Evolutionary conservation across 1,140 invertebrate species (phyloP), one percentile per base, ranked within the genome.

Genomic region (Neodiprion virginianus): DNA sequence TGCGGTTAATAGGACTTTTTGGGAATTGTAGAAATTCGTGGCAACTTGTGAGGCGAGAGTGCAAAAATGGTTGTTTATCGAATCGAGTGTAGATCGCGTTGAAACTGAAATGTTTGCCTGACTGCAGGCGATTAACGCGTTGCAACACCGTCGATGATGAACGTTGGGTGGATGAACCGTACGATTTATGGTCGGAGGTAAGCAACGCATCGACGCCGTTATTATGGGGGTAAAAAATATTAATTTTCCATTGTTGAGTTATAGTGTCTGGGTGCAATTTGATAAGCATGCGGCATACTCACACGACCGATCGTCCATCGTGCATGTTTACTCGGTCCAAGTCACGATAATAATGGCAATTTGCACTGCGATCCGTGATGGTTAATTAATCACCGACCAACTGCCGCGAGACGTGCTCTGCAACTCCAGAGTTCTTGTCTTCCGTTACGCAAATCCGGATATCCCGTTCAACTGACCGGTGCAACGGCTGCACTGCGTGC

Each of bases 201-300:
- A 40, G 28, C 5, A 40, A 40, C 28, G 8, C 0, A 61, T 61
- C 53, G n/a, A 5, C 53, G 53, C 11, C 53, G 53, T 14, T 61
- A 8, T 61, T 61, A 61, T 61, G 3, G n/a, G n/a, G 17, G 17
- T 21, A 14, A 61, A 61, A 61, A 61, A 61, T 14, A n/a, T 61
- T 14, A 61, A 14, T 17, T 61, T 61, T 17, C 53, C 53, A 17
- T 61, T 61, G 53, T 61, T 61, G 53, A 61, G 53, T 61, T 14
- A 61, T 61, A 61, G 53, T 61, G 53, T 61, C 53, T 61, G 53
- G 28, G 53, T 61, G 53, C 53, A 61, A 5, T 61, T 61, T 61
- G 53, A 61, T 61, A 61, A 5, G 53, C 53, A 61, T 61, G 53
- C 53, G 53, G 53, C 53, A 61, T 61, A 4, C 28, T 40, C 53